A percentile compares a stretch with the other conserved stretches of the same genome.
Conservation (phyloP, 2,797 vertebrate genomes). For the Pristis pectinata region DNA sequence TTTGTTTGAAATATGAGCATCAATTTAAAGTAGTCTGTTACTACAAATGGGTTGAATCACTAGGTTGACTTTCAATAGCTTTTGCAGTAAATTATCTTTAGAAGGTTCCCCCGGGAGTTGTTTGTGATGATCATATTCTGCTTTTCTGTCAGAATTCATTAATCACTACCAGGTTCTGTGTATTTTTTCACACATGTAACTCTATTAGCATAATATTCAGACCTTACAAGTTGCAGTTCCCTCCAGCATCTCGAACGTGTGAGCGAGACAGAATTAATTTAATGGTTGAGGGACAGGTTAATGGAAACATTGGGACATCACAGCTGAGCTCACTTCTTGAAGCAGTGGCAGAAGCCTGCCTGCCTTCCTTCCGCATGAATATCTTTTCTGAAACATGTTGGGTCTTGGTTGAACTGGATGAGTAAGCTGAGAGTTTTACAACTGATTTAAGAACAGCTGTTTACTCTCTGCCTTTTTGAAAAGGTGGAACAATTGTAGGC, state of each 20-base stretch:
- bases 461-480: not conserved
- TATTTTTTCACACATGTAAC: constrained; percentile 44
- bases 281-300: constrained; percentile 53
- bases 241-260: constrained; percentile 46
- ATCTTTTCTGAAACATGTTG: not conserved
- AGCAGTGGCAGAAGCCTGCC: not conserved
- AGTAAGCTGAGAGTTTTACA: not conserved
- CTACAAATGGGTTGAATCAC: not conserved
- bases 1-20: not conserved
- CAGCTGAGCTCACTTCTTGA: constrained; percentile 50
- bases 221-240: constrained; percentile 46
- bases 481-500: not conserved
- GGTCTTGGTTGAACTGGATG: not conserved
- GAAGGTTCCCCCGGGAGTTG: not conserved
- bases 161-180: constrained; percentile 48
- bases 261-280: constrained; percentile 53
- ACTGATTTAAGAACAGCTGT: not conserved
- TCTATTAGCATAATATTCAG: constrained; percentile 51
- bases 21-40: not conserved
- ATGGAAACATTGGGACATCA: constrained; percentile 50
- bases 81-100: not conserved
- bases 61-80: not conserved
- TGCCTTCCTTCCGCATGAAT: not conserved
- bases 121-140: constrained; percentile 31
- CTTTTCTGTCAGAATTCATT: constrained; percentile 42